A percentile compares a stretch with the other conserved stretches of the same genome.
These are phyloP conservation scores for Holotrichia oblita DNA, from an alignment of 1,140 invertebrate species.

Conservation along the genomic window DNA sequence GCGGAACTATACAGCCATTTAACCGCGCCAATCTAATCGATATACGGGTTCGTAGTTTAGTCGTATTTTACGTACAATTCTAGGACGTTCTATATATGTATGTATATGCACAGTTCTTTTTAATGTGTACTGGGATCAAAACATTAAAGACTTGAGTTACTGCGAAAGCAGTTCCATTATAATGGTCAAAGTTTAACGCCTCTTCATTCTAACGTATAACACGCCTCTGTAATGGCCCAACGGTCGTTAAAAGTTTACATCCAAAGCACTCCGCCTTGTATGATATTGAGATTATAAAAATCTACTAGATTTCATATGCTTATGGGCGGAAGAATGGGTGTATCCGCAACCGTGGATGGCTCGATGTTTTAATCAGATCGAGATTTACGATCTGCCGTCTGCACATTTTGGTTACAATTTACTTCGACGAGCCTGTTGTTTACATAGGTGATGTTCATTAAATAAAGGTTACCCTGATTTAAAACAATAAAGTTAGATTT, in stretches of 20 bases:
- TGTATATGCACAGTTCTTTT: too few species aligned
- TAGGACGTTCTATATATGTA: too few species aligned
- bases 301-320: not conserved
- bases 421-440: too few species aligned
- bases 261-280: not conserved
- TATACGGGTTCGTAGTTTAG: too few species aligned
- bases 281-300: not conserved
- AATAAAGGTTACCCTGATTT: too few species aligned
- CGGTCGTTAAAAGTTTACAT: slow-evolving; percentile 3
- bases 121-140: not conserved
- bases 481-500: too few species aligned
- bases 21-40: too few species aligned
- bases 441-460: too few species aligned
- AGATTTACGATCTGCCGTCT: not conserved
- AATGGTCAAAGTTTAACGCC: slow-evolving; percentile 12
- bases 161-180: not conserved
- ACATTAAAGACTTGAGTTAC: not conserved
- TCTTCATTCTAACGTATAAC: too few species aligned
- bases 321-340: not conserved
- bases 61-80: too few species aligned
- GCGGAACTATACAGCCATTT: too few species aligned
- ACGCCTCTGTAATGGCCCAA: not conserved
- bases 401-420: too few species aligned
- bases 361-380: not conserved
- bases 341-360: not conserved